Percentiles rank a stretch among this genome's conserved stretches.
Evolutionary conservation across 2,888 invertebrate genomes (phyloP).

Genomic region (Philopedon plagiatum): DNA sequence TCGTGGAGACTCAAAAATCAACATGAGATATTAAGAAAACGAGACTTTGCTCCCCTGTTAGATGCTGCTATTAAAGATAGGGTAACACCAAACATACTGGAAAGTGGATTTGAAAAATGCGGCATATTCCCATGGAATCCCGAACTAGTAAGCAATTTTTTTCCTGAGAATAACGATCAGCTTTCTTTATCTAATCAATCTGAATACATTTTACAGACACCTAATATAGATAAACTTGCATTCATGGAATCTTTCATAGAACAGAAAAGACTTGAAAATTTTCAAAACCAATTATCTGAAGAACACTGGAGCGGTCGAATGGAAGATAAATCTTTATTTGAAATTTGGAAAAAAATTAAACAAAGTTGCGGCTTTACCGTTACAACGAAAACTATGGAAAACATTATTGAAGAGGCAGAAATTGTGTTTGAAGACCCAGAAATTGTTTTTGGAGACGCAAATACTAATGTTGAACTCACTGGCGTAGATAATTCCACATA

Average conservation of each 20-base stretch:
- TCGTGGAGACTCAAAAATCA: background rate
- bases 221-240: too few relatives aligned
- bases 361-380: slow-evolving; percentile 6
- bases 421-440: slow-evolving; percentile 8
- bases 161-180: slow-evolving; percentile 7
- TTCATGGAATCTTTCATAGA: too few relatives aligned
- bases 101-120: background rate
- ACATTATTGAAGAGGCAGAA: background rate
- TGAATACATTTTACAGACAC: too few relatives aligned
- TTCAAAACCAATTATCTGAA: too few relatives aligned
- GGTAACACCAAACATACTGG: background rate
- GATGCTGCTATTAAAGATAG: background rate
- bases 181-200: background rate
- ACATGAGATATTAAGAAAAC: background rate
- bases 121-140: background rate
- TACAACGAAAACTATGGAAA: background rate
- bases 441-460: slow-evolving; percentile 3
- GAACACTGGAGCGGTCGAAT: background rate
- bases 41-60: background rate
- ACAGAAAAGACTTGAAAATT: too few relatives aligned
- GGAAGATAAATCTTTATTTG: slow-evolving; percentile 4
- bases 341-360: slow-evolving; percentile 12
- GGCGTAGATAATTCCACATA: background rate
- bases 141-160: background rate
- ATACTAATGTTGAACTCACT: background rate